Percentiles rank a stretch among this genome's conserved stretches.
These are phyloP conservation scores for Orthonychiurus folsomi DNA, from an alignment of 2,888 invertebrate species.

Conservation along the genomic window DNA sequence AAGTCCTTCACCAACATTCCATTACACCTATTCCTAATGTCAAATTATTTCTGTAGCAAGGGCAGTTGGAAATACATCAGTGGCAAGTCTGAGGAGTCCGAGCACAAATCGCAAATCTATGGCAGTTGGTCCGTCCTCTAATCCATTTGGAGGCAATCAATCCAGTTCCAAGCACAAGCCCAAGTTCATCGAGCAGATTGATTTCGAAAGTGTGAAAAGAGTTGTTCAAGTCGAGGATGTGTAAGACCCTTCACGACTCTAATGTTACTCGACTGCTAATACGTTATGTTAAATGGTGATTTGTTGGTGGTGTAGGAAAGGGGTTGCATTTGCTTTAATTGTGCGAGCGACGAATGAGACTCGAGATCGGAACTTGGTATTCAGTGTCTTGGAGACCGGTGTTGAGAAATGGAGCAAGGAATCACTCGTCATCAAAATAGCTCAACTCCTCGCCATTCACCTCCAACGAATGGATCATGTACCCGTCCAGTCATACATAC, in stretches of 20 bases:
- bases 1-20: not conserved
- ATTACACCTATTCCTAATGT: no score
- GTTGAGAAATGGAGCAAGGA: constrained; percentile 2
- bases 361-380: constrained; percentile 31
- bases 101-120: constrained; percentile 34
- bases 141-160: constrained; percentile 8
- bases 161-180: constrained; percentile 52
- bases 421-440: not conserved
- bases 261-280: no score
- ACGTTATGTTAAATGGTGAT: no score
- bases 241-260: no score
- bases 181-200: constrained; percentile 82
- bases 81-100: constrained; percentile 37
- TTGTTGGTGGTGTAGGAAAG: constrained; percentile 15
- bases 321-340: constrained; percentile 34
- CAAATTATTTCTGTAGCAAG: no score
- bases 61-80: constrained; percentile 24
- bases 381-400: not conserved
- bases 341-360: constrained; percentile 33
- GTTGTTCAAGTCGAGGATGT: constrained; percentile 84
- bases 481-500: no score
- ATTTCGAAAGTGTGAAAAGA: constrained; percentile 76
- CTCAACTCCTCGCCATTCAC: not conserved
- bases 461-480: not conserved
- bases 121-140: constrained; percentile 23